A percentile compares a stretch with the other conserved stretches of the same genome.
Evolutionary conservation across 2,797 vertebrate species (phyloP).

Genomic region (Poeciliopsis gracilis): DNA sequence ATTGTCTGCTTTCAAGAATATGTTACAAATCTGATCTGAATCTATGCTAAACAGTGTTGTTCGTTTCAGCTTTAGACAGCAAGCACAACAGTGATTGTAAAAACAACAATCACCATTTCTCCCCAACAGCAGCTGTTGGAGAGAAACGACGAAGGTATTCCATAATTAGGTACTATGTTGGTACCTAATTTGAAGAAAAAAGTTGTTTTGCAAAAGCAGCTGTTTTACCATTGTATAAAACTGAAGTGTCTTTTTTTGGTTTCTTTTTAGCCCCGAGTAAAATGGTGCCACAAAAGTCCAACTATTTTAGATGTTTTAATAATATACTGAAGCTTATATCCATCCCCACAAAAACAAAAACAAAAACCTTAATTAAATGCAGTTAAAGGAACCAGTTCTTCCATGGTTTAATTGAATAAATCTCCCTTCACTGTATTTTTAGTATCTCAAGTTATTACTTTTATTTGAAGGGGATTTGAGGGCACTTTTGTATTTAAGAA

Average conservation of each 20-base stretch:
- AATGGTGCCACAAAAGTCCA: background rate
- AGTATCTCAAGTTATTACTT: background rate
- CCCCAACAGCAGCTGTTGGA: too few species aligned
- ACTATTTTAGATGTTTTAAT: background rate
- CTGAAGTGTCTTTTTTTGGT: background rate
- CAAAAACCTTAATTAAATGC: background rate
- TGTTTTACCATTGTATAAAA: background rate
- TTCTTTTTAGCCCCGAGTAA: background rate
- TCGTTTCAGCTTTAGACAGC: background rate
- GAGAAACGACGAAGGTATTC: background rate
- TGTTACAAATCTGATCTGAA: background rate
- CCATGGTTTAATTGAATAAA: slow-evolving; percentile 9
- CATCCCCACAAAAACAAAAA: background rate
- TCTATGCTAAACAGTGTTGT: too few species aligned
- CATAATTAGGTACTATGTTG: background rate
- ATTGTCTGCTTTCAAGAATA: background rate
- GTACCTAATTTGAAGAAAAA: background rate
- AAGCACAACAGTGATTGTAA: background rate
- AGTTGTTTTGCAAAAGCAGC: background rate
- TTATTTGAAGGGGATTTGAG: slow-evolving; percentile 39
- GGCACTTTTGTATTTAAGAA: slow-evolving; percentile 33
- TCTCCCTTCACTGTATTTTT: slow-evolving; percentile 9
- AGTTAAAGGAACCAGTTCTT: background rate
- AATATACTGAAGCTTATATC: slow-evolving; percentile 1
- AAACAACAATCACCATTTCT: background rate